A percentile compares a stretch with the other conserved stretches of the same genome.
Conservation (phyloP, 2,113 vertebrate species). For the Urocolius indicus region DNA sequence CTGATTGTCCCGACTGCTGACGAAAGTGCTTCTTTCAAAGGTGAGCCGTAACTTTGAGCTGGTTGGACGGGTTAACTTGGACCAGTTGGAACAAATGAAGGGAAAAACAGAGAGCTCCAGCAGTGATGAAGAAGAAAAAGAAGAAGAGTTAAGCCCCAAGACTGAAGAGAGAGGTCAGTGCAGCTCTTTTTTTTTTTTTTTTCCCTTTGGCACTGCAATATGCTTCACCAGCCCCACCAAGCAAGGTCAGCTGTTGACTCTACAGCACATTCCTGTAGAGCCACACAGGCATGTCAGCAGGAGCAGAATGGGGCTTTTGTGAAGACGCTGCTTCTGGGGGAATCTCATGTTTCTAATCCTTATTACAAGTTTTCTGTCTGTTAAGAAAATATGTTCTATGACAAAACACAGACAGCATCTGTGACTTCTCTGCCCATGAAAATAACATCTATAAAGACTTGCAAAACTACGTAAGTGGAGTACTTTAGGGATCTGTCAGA, state of each 20-base stretch:
- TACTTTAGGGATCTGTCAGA: background rate
- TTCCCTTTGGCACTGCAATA: background rate
- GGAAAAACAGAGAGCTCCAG: conserved; percentile 84
- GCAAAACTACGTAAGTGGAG: background rate
- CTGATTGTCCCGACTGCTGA: background rate
- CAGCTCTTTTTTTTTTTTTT: background rate
- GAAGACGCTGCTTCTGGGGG: background rate
- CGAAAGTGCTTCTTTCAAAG: conserved; percentile 72
- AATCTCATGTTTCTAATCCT: background rate
- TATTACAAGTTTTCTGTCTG: background rate
- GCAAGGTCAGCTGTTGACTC: background rate
- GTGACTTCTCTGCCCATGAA: background rate
- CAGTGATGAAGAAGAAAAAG: conserved; percentile 87
- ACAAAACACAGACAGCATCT: background rate
- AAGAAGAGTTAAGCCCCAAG: conserved; percentile 78
- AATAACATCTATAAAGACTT: background rate
- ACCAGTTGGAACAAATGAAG: conserved; percentile 94
- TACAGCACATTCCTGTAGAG: background rate
- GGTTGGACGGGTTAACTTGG: conserved; percentile 95
- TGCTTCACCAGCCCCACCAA: background rate
- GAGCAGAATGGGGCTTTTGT: background rate
- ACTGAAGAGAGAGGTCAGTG: conserved; percentile 79
- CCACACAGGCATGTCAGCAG: background rate
- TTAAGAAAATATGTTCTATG: background rate
- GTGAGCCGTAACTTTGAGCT: conserved; percentile 97